These are phyloP conservation scores for Danaus melanippus DNA, from an alignment of 1,140 invertebrate species.

Conservation along the genomic window DNA sequence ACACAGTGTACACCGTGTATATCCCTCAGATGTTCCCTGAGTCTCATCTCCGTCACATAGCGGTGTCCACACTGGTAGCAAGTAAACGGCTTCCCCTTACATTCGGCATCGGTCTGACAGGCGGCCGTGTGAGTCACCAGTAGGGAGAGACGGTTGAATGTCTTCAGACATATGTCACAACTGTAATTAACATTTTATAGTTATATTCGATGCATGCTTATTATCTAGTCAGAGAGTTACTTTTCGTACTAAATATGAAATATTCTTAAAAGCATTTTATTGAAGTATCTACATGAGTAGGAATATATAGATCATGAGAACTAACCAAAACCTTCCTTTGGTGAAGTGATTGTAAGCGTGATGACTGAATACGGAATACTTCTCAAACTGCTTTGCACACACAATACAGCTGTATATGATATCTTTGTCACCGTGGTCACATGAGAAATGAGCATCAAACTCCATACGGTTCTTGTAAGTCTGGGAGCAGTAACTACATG, in stretches of 20 bases:
- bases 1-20: constrained; percentile 26
- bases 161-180: constrained; percentile 40
- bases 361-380: constrained; percentile 43
- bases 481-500: constrained; percentile 40
- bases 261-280: background rate
- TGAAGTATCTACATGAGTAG: no score
- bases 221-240: background rate
- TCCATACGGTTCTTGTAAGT: constrained; percentile 41
- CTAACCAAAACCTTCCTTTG: constrained; percentile 53
- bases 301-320: constrained; percentile 7
- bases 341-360: constrained; percentile 50
- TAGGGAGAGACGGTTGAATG: constrained; percentile 40
- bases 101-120: constrained; percentile 20
- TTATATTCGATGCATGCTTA: background rate
- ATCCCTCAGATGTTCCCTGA: constrained; percentile 32
- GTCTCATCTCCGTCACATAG: constrained; percentile 27
- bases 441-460: constrained; percentile 48
- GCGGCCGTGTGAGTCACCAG: constrained; percentile 42
- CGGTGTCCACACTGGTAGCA: constrained; percentile 33
- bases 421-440: constrained; percentile 38
- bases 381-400: constrained; percentile 48
- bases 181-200: constrained; percentile 18
- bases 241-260: background rate
- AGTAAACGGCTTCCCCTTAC: constrained; percentile 28
- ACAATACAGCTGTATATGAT: constrained; percentile 49